Percentiles rank a stretch among this genome's conserved stretches.
phyloP scores from a whole-genome alignment of 53 echinoderm and acorn worm genomes.

The Stichopus horrens region DNA sequence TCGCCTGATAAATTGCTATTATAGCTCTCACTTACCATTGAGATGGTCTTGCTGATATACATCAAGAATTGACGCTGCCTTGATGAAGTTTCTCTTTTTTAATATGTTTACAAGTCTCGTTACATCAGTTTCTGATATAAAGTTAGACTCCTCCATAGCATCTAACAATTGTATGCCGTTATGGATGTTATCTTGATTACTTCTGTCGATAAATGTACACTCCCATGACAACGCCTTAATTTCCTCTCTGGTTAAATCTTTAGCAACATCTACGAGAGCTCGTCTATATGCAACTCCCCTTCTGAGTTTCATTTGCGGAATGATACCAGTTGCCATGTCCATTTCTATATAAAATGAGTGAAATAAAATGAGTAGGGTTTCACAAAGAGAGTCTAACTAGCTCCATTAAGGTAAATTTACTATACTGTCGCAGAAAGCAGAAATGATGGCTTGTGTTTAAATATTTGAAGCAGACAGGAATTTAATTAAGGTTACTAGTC shows the following conservation, averaged over 20 bases:
- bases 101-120: neutral
- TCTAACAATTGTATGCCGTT: neutral
- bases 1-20: too few species aligned
- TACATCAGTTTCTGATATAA: neutral
- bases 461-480: too few species aligned
- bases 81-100: neutral
- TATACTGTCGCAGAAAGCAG: too few species aligned
- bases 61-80: neutral
- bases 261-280: neutral
- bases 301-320: too few species aligned
- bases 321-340: too few species aligned
- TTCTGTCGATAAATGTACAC: neutral
- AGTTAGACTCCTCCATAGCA: neutral
- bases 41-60: neutral
- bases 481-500: too few species aligned
- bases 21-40: too few species aligned
- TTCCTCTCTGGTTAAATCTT: neutral
- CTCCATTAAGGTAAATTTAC: too few species aligned
- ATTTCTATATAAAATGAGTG: too few species aligned
- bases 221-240: neutral
- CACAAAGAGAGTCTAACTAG: too few species aligned
- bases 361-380: too few species aligned
- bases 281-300: neutral
- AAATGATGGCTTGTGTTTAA: too few species aligned
- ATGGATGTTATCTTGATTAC: neutral